Base-by-base conservation (phyloP, 2,888 invertebrate genomes). In the Cheilosia pagana region DNA sequence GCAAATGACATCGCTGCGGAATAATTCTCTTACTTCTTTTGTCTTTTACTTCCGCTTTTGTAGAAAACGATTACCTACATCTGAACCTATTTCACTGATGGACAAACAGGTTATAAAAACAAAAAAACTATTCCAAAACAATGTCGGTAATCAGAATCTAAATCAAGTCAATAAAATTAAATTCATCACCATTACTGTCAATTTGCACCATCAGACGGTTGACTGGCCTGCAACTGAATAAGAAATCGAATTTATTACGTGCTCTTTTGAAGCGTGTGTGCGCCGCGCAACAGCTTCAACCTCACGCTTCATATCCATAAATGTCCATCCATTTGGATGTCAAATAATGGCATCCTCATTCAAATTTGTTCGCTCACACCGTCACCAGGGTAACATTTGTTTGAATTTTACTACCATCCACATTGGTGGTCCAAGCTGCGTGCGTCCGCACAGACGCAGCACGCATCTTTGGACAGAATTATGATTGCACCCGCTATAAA, bases 401-500 rank as follows among this genome's bases (percentile, higher is more conserved):
- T 60, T 48, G 28, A 67, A 60, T 60, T 71, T 81, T 81, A 81
- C 60, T 21, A 23, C 55, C 72, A 16, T 43, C 65, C 21, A 60
- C 76, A 45, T 16, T 43, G 82, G 82, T 72, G 77, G 81, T 82
- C 77, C 60, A 48, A 8, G 7, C 45, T 41, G 55, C 7, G 5
- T 16, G 10, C 14, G n/a, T 28, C 3, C 43, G 8, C 10, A 19
- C 53, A 48, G 35, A 21, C 53, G n/a, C 50, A 78, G 48, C 52
- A 35, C 25, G 60, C 43, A 62, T 41, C 60, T 79, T 52, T 21
- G 41, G 31, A 23, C 41, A 55, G 43, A 71, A 65, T 67, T 65
- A 67, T 53, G 41, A 60, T 82, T 77, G 60, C 82, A 67, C 71
- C 67, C 67, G 72, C 63, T 63, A 77, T 77, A 50, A 72, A 74